Evolutionary conservation across 2,113 vertebrate species (phyloP), one percentile per base, ranked within the genome.

Genomic region (Hydrochoerus hydrochaeris): DNA sequence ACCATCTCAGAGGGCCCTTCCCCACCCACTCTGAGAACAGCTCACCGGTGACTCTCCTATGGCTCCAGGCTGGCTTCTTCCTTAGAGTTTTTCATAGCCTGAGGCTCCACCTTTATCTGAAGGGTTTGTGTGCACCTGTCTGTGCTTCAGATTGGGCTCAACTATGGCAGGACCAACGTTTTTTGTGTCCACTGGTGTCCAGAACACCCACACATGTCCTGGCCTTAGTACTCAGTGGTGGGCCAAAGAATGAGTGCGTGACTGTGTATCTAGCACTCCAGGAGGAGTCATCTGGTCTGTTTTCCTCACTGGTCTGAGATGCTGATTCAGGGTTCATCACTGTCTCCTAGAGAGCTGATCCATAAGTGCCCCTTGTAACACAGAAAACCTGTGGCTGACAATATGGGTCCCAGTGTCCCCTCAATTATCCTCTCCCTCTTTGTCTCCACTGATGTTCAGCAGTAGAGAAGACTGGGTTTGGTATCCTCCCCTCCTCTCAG

Each of bases 291-390:
- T 86, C 44, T 11, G 32, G 57, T 17, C 83, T 35, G 35, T 52
- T 83, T 54, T 82, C 49, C 58, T 81, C 12, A 7, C 0, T 22
- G 46, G 35, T 85, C n/a, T 0, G 22, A 78, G 58, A 58, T 19
- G n/a, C 52, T 8, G 3, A 3, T 11, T 30, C 24, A 58, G 89
- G 60, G 41, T 46, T 82, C 52, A 24, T 49, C 24, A 7, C 67
- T 0, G 3, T 49, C n/a, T 69, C 22, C 12, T 26, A 17, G 41
- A 52, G 24, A 11, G 0, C 30, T 5, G n/a, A 10, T 67, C 35
- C 20, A 38, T 1, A 17, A 41, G 19, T 28, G 49, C 41, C 69
- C 58, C 82, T 82, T 0, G 0, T 46, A 35, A 89, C 94, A 69
- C 1, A 32, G 67, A 35, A 96, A n/a, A 19, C 44, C 71, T 8